Base-by-base conservation (phyloP, 2,888 invertebrate species). In the Pristionchus fissidentatus region DNA sequence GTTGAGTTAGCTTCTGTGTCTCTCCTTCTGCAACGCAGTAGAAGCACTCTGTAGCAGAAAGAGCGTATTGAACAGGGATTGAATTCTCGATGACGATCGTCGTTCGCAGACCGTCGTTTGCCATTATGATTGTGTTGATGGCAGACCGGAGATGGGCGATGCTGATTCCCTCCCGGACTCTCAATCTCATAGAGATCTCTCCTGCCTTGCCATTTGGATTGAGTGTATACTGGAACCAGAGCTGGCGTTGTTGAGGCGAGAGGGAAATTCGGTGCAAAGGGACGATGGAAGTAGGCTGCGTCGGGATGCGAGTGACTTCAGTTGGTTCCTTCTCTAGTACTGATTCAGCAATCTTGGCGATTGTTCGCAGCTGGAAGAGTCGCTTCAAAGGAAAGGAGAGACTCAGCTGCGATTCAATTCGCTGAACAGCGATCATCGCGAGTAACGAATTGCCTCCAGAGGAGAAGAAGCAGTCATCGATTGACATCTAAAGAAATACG, bases 371-470 rank as follows among this genome's bases (percentile, higher is more conserved):
- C 26, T 29, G 41, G 46, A 80, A 80, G 43, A 80, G 43, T 46
- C 43, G 1, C 13, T 60, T 75, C 3, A 89, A 80, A 13, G 85
- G 35, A 0, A 88, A 46, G 3, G 55, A 29, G 22, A 85, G n/a
- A 4, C 78, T 80, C 13, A 87, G 83, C 43, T 66, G 46, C 1
- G 80, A 55, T 52, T 85, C 77, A 38, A 89, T 82, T 15, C 75
- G 70, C 38, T 87, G 83, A 13, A 86, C 77, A 0, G 90, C 84
- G 38, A 86, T 82, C 62, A 90, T 85, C 1, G 90, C 84, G 60
- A 87, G 85, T 1, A 90, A 85, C 29, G 90, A 90, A 80, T 90
- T 89, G 1, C 90, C 90, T 19, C 90, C 90, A 35, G 85, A 41
- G 0, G 85, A 78, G 55, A 88, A 88, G 77, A 90, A 90, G 57